Conservation (phyloP, 2,113 vertebrate species). For the Protobothrops flavoviridis region DNA sequence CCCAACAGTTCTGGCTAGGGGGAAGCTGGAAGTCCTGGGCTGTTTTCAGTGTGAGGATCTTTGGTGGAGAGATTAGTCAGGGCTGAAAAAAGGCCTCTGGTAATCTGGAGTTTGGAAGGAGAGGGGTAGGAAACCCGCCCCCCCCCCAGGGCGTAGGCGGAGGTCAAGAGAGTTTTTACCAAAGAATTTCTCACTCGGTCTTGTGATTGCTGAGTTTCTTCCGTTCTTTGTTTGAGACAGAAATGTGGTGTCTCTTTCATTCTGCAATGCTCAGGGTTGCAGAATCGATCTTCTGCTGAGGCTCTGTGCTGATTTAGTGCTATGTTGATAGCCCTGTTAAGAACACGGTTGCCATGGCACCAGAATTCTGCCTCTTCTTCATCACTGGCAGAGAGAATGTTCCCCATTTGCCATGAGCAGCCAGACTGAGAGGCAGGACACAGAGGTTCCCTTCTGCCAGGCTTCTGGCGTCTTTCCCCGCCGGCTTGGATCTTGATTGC, state of each 20-base stretch:
- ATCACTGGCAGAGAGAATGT: no score
- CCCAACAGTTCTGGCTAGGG: background rate
- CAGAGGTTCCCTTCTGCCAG: background rate
- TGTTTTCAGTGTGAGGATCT: background rate
- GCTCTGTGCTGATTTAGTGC: background rate
- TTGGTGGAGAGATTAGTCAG: background rate
- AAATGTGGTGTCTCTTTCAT: background rate
- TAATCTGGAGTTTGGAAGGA: background rate
- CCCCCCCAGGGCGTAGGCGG: background rate
- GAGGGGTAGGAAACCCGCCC: background rate
- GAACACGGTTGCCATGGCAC: conserved; percentile 45
- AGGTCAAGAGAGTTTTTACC: background rate
- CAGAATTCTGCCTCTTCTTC: background rate
- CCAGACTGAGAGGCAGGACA: background rate
- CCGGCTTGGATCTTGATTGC: background rate
- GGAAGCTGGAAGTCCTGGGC: no score
- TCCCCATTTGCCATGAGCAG: background rate
- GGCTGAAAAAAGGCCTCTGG: background rate
- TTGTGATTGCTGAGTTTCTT: background rate
- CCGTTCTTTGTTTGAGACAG: background rate
- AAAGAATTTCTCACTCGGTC: background rate
- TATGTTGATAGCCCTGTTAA: conserved; percentile 34
- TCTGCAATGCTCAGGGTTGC: background rate
- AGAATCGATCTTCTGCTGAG: conserved; percentile 25
- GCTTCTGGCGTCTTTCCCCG: background rate